Conservation (phyloP, 2,797 vertebrate species). For the Crocidura indochinensis region DNA sequence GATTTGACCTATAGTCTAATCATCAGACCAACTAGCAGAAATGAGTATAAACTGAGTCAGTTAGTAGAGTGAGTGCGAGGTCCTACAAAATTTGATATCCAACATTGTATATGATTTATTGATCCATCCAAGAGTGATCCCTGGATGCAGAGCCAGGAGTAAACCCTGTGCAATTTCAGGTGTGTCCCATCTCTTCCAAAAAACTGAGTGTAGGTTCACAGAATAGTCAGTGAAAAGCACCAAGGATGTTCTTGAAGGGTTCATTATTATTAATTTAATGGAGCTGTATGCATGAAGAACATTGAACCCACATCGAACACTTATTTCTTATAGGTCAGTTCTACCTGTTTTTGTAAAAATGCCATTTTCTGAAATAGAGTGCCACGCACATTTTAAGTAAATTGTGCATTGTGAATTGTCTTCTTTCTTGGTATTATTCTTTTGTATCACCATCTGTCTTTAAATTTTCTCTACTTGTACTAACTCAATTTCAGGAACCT, state of each 20-base stretch:
- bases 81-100: no score
- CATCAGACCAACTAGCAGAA: background rate
- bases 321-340: background rate
- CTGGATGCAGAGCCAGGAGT: no score
- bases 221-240: background rate
- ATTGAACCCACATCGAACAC: background rate
- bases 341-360: constrained; percentile 30
- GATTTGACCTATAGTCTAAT: constrained; percentile 12
- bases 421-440: background rate
- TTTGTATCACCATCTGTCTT: background rate
- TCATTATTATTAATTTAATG: background rate
- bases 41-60: background rate
- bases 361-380: background rate
- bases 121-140: no score
- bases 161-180: no score
- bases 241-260: background rate
- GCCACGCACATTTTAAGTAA: background rate
- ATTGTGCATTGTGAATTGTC: background rate
- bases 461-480: background rate
- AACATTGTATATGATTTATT: no score
- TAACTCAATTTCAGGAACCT: background rate
- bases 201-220: background rate
- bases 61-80: no score
- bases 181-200: no score
- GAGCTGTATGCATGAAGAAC: background rate